Conservation (phyloP, 2,888 invertebrate genomes). For the Abscondita cerata region DNA sequence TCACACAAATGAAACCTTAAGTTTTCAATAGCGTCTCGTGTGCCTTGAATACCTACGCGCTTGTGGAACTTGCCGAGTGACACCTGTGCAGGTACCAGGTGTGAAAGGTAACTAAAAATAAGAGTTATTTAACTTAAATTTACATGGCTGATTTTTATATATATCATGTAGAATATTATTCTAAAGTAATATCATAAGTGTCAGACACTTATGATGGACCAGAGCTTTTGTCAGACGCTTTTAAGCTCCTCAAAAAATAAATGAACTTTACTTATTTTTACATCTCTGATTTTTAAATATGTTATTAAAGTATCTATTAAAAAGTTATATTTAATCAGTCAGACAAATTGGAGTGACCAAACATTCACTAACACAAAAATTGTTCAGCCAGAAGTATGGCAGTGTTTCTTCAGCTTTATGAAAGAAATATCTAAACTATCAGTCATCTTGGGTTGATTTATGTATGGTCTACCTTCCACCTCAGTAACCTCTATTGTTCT, state of each 20-base stretch:
- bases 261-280: neutral
- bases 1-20: neutral
- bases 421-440: neutral
- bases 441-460: neutral
- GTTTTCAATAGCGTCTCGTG: too few species aligned
- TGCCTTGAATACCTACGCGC: neutral
- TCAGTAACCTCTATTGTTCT: neutral
- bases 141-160: too few species aligned
- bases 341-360: too few species aligned
- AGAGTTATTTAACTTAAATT: slow-evolving; percentile 1
- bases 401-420: too few species aligned
- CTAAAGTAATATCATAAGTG: neutral
- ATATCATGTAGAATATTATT: slow-evolving; percentile 4
- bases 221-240: slow-evolving; percentile 9
- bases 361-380: too few species aligned
- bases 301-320: neutral
- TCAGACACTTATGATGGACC: too few species aligned
- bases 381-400: too few species aligned
- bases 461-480: neutral
- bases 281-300: neutral
- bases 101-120: slow-evolving; percentile 7
- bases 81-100: too few species aligned
- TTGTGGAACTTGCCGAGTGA: neutral
- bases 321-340: neutral
- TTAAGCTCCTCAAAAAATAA: slow-evolving; percentile 1